Evolutionary conservation across 1,140 invertebrate species (phyloP), one percentile per base, ranked within the genome.

Genomic region (Bombus pyrosoma): DNA sequence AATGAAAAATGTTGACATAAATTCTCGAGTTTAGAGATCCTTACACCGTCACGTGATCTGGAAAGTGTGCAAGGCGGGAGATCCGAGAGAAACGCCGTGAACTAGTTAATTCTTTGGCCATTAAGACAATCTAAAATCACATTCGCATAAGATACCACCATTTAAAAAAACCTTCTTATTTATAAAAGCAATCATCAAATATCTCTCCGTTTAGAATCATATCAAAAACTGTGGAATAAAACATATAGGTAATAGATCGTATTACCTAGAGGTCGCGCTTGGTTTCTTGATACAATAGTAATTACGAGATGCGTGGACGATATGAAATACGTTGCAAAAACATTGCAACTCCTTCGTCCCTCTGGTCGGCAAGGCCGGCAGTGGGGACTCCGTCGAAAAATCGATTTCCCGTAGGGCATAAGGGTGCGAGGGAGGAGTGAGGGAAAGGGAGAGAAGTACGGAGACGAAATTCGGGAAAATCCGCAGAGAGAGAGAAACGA

Each of bases 341-440:
- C 78, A 89, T 84, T 81, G 75, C 64, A 68, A 90, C 81, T 71
- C 41, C 86, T 87, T 81, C 68, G 78, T 86, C 75, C 68, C 80
- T 82, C 66, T 62, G 76, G 75, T 90, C 88, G 89, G 87, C 89
- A 90, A 92, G 91, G 90, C 89, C 86, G 86, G 91, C 86, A 88
- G 92, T 91, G 91, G 91, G 92, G 93, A 91, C 92, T 91, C 89
- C 87, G 88, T 90, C 91, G 93, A 93, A 94, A 94, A 94, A 94
- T 94, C 93, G 93, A 94, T 94, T 94, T 93, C 90, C 91, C 93
- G 92, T 93, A 93, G 93, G 91, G 92, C 92, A 92, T 87, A 92
- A 93, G 93, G 91, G 91, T 88, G 87, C 73, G 87, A 86, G 89
- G 84, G 89, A 85, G 81, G 62, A 69, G 82, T 43, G 79, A 77